Evolutionary conservation across 2,888 invertebrate species (phyloP), one percentile per base, ranked within the genome.

Genomic region (Lepetodrilus schrolli): DNA sequence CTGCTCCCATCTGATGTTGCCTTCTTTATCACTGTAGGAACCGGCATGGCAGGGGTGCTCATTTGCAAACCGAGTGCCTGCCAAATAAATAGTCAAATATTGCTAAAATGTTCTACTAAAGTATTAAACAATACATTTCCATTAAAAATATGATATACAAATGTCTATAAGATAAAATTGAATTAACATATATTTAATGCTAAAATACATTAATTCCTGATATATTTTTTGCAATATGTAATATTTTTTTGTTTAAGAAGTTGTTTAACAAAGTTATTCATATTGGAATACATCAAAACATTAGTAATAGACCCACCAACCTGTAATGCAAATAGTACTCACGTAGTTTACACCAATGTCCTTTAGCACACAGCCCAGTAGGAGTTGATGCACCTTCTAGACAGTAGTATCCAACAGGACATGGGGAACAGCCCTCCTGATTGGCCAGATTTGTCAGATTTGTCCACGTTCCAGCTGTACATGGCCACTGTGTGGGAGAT

Each of bases 291-390:
- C n/a, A n/a, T n/a, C n/a, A n/a, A n/a, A n/a, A n/a, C n/a, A n/a
- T n/a, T n/a, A n/a, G n/a, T n/a, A n/a, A n/a, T n/a, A n/a, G n/a
- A n/a, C n/a, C n/a, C n/a, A n/a, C n/a, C n/a, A n/a, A n/a, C n/a
- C n/a, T n/a, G n/a, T n/a, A n/a, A n/a, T n/a, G n/a, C n/a, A n/a
- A n/a, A n/a, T n/a, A n/a, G 49, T 34, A 49, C 83, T 82, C 76
- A 88, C 89, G 86, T 73, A 83, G 82, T 10, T 88, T 88, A 78
- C 89, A 89, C 78, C 83, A 90, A 71, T 89, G 87, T 4, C 89
- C 89, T 48, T 77, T 76, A 37, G 73, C 78, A 82, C 89, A 90
- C 1, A 78, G 72, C 0, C 76, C 88, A 13, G 87, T 86, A 0
- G 88, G 85, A 37, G 81, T 70, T 13, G 83, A 65, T 0, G 87